A percentile compares a stretch with the other conserved stretches of the same genome.
Conservation (phyloP, 64 coral and sea anemone species). For the Hydrozoanthus tunicans region DNA sequence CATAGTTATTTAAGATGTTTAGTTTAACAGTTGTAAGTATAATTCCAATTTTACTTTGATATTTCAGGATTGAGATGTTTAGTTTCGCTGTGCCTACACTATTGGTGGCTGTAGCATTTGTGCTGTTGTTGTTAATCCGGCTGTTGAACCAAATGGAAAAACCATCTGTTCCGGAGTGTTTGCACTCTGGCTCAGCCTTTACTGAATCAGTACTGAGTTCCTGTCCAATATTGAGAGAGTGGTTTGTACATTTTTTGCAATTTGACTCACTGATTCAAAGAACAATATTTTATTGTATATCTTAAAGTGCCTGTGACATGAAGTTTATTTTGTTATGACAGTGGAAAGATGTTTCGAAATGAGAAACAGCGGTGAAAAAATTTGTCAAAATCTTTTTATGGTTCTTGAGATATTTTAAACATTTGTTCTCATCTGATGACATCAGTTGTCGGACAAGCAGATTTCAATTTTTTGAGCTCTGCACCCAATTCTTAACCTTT, state of each 20-base stretch:
- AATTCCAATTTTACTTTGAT: neutral
- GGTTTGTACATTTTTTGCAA: slow-evolving; percentile 28
- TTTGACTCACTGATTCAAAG: no score
- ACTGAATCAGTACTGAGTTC: slow-evolving; percentile 62
- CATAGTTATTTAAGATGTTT: neutral
- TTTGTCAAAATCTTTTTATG: no score
- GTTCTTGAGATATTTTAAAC: no score
- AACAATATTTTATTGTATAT: no score
- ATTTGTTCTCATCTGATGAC: no score
- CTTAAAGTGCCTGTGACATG: no score
- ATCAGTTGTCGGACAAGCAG: no score
- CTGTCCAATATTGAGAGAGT: slow-evolving; percentile 76
- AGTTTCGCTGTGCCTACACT: neutral
- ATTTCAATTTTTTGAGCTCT: no score
- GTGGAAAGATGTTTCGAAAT: no score
- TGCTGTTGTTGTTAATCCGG: slow-evolving; percentile 59
- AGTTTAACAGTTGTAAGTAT: neutral
- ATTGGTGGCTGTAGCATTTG: slow-evolving; percentile 44
- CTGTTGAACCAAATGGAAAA: slow-evolving; percentile 75
- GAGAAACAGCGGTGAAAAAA: no score
- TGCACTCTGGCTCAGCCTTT: slow-evolving; percentile 61
- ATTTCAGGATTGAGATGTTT: slow-evolving; percentile 9
- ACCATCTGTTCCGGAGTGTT: slow-evolving; percentile 61
- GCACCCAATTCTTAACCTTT: no score
- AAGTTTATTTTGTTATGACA: no score